These are phyloP conservation scores for Whitmania pigra DNA, from an alignment of 1,140 invertebrate species.

Conservation along the genomic window DNA sequence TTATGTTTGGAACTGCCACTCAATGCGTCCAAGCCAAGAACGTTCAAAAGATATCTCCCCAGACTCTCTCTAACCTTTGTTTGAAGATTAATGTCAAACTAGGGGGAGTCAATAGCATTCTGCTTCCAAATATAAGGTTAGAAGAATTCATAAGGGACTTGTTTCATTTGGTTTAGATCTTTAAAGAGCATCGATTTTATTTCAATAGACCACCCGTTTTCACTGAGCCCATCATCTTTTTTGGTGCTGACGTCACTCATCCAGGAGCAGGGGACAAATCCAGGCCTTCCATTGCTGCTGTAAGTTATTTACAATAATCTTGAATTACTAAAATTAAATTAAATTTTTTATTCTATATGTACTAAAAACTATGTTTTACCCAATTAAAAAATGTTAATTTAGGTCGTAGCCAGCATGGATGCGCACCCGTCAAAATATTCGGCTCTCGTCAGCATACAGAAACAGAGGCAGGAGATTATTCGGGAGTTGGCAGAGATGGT, in stretches of 20 bases:
- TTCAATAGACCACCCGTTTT: constrained; percentile 59
- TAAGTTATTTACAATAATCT: constrained; percentile 29
- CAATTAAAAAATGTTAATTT: too few relatives aligned
- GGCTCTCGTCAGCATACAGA: constrained; percentile 93
- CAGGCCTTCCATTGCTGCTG: constrained; percentile 89
- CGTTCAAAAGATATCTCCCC: constrained; percentile 97
- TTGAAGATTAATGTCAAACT: constrained; percentile 99
- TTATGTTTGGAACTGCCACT: constrained; percentile 94
- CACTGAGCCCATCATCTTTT: constrained; percentile 97
- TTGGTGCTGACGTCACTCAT: constrained; percentile 99
- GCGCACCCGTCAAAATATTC: constrained; percentile 97
- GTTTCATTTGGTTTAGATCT: neutral
- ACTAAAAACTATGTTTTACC: too few relatives aligned
- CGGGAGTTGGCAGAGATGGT: constrained; percentile 98
- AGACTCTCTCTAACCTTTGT: constrained; percentile 96
- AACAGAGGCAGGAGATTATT: constrained; percentile 89
- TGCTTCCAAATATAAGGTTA: constrained; percentile 79
- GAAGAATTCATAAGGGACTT: neutral
- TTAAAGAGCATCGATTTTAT: too few relatives aligned
- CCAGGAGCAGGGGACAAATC: constrained; percentile 97
- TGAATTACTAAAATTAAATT: neutral
- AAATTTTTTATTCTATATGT: neutral
- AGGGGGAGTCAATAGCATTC: constrained; percentile 96
- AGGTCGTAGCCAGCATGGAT: constrained; percentile 89
- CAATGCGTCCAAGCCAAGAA: constrained; percentile 99